A percentile compares a stretch with the other conserved stretches of the same genome.
phyloP scores from a whole-genome alignment of 2,888 invertebrate species.

The Dermolepida albohirtum region DNA sequence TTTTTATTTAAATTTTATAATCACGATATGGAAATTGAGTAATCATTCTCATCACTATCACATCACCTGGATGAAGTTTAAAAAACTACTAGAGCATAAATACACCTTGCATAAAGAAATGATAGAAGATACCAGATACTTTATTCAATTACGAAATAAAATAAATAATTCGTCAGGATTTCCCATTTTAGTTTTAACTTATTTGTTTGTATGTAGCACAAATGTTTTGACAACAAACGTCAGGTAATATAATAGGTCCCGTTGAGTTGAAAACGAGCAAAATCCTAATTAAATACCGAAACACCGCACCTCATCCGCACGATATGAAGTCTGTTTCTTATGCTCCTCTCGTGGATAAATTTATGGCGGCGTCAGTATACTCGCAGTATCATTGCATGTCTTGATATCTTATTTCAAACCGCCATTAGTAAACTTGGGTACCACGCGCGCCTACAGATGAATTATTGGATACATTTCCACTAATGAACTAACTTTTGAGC shows the following conservation, averaged over 20 bases:
- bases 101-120: no score
- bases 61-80: no score
- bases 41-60: no score
- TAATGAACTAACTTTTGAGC: slow-evolving; percentile 65
- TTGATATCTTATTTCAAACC: slow-evolving; percentile 66
- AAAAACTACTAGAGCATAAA: no score
- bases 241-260: slow-evolving; percentile 44
- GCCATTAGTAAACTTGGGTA: slow-evolving; percentile 61
- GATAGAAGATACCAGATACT: no score
- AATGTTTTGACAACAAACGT: slow-evolving; percentile 50
- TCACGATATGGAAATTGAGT: no score
- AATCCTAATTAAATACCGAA: slow-evolving; percentile 56
- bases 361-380: slow-evolving; percentile 53
- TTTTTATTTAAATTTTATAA: no score
- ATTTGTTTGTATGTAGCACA: slow-evolving; percentile 7
- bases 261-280: slow-evolving; percentile 51
- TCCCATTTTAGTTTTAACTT: not conserved
- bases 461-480: slow-evolving; percentile 65
- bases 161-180: no score
- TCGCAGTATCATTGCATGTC: slow-evolving; percentile 64
- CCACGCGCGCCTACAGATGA: slow-evolving; percentile 59
- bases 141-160: no score
- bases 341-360: slow-evolving; percentile 59
- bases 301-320: slow-evolving; percentile 48
- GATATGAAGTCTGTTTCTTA: slow-evolving; percentile 57